phyloP scores from a whole-genome alignment of 1,140 invertebrate genomes.

The Bombus breviceps region DNA sequence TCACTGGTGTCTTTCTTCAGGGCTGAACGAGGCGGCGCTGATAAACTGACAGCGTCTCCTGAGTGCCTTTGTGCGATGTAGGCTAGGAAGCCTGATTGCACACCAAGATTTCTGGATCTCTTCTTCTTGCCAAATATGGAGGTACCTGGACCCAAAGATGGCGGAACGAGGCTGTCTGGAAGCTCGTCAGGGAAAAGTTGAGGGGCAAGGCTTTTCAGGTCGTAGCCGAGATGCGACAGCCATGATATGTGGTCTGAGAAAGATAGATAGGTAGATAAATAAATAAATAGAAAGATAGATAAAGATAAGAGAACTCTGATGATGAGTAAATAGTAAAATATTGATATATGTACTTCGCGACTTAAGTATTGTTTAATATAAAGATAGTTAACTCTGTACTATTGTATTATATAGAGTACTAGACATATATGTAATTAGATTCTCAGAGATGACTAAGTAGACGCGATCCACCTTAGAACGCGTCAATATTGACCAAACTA shows the following conservation, averaged over 20 bases:
- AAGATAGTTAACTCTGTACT: no score
- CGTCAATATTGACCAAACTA: not conserved
- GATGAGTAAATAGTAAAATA: not conserved
- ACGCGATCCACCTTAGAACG: no score
- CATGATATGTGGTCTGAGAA: slow-evolving; percentile 91
- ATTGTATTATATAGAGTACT: no score
- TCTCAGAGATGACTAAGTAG: no score
- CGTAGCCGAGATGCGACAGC: slow-evolving; percentile 92
- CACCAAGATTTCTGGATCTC: slow-evolving; percentile 82
- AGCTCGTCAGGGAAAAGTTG: slow-evolving; percentile 89
- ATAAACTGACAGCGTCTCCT: slow-evolving; percentile 87
- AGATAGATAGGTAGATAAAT: not conserved
- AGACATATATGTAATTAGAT: no score
- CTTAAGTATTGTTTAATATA: no score
- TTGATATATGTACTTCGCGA: not conserved
- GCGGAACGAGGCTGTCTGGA: slow-evolving; percentile 85
- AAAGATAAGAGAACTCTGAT: no score
- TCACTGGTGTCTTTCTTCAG: slow-evolving; percentile 89
- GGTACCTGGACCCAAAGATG: slow-evolving; percentile 83
- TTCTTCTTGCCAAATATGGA: slow-evolving; percentile 85
- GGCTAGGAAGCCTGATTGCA: slow-evolving; percentile 91
- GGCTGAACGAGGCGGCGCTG: slow-evolving; percentile 88
- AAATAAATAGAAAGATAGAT: not conserved
- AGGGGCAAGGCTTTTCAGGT: slow-evolving; percentile 93
- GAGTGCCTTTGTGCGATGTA: slow-evolving; percentile 89